A percentile compares a stretch with the other conserved stretches of the same genome.
These are phyloP conservation scores for Gastracanthus pulcherrimus DNA, from an alignment of 2,888 invertebrate genomes.

Conservation along the genomic window DNA sequence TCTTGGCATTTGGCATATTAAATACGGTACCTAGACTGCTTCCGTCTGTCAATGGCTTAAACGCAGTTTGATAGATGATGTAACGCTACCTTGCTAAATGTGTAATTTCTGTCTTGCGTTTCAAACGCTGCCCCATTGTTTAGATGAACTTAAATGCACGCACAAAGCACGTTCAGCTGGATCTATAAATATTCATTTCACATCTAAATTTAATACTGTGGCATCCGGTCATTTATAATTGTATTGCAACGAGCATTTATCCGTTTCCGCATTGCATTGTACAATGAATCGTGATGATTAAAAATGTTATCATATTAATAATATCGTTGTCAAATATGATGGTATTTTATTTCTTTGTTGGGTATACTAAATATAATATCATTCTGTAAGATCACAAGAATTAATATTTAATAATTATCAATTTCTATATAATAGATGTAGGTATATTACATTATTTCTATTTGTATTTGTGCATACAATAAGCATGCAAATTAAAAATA, in stretches of 20 bases:
- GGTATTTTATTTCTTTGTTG: too few relatives aligned
- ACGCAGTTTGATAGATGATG: slow-evolving; percentile 16
- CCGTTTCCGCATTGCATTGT: slow-evolving; percentile 14
- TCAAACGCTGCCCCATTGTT: slow-evolving; percentile 31
- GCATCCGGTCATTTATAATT: slow-evolving; percentile 13
- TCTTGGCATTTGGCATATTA: neutral
- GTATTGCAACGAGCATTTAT: neutral
- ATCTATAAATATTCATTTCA: slow-evolving; percentile 34
- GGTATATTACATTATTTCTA: too few relatives aligned
- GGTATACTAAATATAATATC: too few relatives aligned
- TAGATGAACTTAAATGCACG: slow-evolving; percentile 3
- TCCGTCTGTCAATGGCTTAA: neutral
- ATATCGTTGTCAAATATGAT: too few relatives aligned
- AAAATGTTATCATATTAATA: too few relatives aligned
- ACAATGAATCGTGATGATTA: neutral
- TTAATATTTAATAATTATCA: too few relatives aligned
- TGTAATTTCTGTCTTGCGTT: slow-evolving; percentile 23
- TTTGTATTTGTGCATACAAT: too few relatives aligned
- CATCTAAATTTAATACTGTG: neutral
- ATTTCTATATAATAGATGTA: too few relatives aligned
- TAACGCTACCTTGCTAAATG: neutral
- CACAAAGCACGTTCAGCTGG: neutral
- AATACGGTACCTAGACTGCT: neutral
- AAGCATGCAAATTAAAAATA: too few relatives aligned
- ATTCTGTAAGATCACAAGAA: too few relatives aligned